Conservation (phyloP, 1,140 invertebrate species). For the Chironomus tepperi region DNA sequence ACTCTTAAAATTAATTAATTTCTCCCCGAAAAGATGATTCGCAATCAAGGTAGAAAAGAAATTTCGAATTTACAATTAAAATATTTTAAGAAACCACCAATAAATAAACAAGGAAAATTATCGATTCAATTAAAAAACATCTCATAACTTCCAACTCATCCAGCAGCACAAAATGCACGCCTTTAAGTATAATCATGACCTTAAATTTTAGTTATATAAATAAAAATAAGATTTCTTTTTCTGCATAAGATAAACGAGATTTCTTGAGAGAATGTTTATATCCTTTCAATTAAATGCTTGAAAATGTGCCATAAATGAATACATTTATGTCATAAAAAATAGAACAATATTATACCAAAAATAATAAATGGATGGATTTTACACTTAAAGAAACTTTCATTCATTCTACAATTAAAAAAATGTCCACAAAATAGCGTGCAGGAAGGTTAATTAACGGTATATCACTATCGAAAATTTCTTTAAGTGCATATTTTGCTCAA, state of each 20-base stretch:
- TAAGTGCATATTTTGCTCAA: background rate
- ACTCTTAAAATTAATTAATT: too few relatives aligned
- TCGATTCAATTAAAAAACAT: background rate
- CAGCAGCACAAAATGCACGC: background rate
- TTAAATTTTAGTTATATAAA: too few relatives aligned
- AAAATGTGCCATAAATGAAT: too few relatives aligned
- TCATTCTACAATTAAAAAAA: too few relatives aligned
- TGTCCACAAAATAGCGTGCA: too few relatives aligned
- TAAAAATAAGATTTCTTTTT: background rate
- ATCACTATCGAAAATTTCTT: conserved; percentile 14
- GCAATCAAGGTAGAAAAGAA: too few relatives aligned
- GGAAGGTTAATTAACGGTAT: background rate
- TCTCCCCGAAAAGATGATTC: background rate
- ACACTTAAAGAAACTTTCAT: conserved; percentile 14
- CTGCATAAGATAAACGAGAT: background rate
- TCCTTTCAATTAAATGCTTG: background rate
- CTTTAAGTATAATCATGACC: background rate
- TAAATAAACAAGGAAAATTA: background rate
- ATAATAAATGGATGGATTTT: too few relatives aligned
- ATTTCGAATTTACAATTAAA: background rate
- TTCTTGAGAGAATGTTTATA: background rate
- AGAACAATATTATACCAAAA: too few relatives aligned
- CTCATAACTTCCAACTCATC: background rate
- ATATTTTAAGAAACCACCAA: background rate
- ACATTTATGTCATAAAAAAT: too few relatives aligned